These are phyloP conservation scores for Phalacrocorax carbo DNA, from an alignment of 2,113 vertebrate species.

Conservation along the genomic window DNA sequence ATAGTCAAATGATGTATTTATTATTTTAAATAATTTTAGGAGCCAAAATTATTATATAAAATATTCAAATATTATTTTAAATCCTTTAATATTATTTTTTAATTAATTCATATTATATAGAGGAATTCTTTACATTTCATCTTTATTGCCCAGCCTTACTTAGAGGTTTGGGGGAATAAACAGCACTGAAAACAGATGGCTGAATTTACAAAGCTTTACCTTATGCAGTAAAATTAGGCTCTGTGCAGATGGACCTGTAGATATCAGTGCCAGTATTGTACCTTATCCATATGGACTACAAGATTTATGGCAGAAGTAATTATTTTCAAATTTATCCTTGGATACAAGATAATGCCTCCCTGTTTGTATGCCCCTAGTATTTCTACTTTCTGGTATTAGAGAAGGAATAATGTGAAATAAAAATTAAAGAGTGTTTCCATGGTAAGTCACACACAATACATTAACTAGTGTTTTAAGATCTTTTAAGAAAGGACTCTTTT, in stretches of 20 bases:
- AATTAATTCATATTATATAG: neutral
- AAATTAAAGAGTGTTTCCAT: neutral
- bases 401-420: neutral
- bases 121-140: neutral
- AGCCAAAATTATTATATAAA: neutral
- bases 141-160: conserved; percentile 33
- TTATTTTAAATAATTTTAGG: neutral
- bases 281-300: conserved; percentile 66
- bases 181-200: conserved; percentile 61
- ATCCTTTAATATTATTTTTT: neutral
- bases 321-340: conserved; percentile 46
- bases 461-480: neutral
- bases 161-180: conserved; percentile 26
- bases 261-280: conserved; percentile 60
- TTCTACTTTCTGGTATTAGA: neutral
- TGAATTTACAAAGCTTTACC: conserved; percentile 63
- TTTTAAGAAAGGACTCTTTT: neutral
- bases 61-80: neutral
- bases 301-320: conserved; percentile 59
- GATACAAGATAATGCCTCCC: conserved; percentile 9
- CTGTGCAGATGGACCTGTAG: conserved; percentile 70
- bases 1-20: neutral
- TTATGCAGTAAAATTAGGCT: conserved; percentile 48
- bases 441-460: neutral
- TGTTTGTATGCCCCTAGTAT: neutral